A percentile compares a stretch with the other conserved stretches of the same genome.
These are phyloP conservation scores for Aldabrachelys gigantea DNA, from an alignment of 2,113 vertebrate species.

Conservation along the genomic window DNA sequence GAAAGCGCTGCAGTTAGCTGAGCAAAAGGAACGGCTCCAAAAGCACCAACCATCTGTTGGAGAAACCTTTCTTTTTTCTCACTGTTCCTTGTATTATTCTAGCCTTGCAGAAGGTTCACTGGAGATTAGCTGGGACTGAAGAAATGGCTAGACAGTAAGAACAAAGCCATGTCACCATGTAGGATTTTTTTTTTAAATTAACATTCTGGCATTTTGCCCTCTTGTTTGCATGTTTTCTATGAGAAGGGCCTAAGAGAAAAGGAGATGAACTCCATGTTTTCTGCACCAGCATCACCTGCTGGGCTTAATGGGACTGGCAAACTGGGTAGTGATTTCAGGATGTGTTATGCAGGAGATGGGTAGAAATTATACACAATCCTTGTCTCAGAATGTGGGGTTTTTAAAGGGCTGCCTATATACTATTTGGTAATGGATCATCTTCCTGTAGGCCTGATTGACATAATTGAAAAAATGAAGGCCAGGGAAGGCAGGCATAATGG, in stretches of 20 bases:
- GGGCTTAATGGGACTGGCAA: slow-evolving; percentile 58
- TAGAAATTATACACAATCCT: neutral
- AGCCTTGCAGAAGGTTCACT: neutral
- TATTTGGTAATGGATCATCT: neutral
- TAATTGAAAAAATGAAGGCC: neutral
- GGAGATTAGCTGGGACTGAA: neutral
- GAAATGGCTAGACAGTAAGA: slow-evolving; percentile 17
- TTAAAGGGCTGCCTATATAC: neutral
- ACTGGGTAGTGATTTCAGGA: neutral
- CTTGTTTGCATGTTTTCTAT: neutral
- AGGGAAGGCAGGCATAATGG: neutral
- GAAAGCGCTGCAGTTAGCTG: neutral
- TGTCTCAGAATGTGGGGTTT: neutral
- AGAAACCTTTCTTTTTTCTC: rapidly evolving
- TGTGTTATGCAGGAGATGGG: neutral
- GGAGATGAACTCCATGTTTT: slow-evolving; percentile 41
- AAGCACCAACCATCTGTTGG: rapidly evolving
- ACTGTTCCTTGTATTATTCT: neutral
- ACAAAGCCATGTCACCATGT: slow-evolving; percentile 44
- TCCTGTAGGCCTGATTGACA: neutral
- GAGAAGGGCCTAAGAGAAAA: slow-evolving; percentile 47
- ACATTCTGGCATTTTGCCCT: neutral
- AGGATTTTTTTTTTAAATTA: too few species aligned
- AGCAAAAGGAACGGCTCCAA: neutral
- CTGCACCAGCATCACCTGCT: slow-evolving; percentile 74